Percentiles rank a stretch among this genome's conserved stretches.
Conservation (phyloP, 1,140 invertebrate genomes). For the Dinoponera quadriceps region DNA sequence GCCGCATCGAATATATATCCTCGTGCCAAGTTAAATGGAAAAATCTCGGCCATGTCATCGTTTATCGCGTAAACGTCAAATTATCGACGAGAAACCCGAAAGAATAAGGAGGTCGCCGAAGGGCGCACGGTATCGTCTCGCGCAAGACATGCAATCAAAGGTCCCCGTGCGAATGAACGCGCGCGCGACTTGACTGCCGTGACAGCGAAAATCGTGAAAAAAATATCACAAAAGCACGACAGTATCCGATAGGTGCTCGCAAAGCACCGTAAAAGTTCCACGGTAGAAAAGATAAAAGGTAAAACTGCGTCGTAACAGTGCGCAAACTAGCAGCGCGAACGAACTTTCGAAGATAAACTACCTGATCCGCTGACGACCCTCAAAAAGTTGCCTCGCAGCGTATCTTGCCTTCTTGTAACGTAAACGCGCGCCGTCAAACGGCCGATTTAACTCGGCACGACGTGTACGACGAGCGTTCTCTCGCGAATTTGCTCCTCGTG, state of each 20-base stretch:
- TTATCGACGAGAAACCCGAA: background rate
- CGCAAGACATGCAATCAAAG: background rate
- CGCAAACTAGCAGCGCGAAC: slow-evolving; percentile 30
- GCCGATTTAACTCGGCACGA: slow-evolving; percentile 31
- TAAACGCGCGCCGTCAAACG: slow-evolving; percentile 15
- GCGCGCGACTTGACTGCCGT: slow-evolving; percentile 30
- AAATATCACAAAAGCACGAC: slow-evolving; percentile 2
- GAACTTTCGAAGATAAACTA: slow-evolving; percentile 52
- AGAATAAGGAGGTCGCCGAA: background rate
- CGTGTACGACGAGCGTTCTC: slow-evolving; percentile 20
- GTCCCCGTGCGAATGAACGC: background rate
- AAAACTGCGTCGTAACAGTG: slow-evolving; percentile 49
- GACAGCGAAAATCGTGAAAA: slow-evolving; percentile 41
- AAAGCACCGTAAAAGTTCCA: slow-evolving; percentile 42
- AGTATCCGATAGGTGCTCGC: slow-evolving; percentile 15
- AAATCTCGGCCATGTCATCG: too few relatives aligned
- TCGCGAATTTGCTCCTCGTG: background rate
- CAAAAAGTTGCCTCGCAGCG: slow-evolving; percentile 42
- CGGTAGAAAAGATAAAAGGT: slow-evolving; percentile 44
- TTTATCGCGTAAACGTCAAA: background rate
- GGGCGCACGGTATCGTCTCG: background rate
- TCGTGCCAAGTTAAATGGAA: background rate
- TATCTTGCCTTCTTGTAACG: slow-evolving; percentile 34
- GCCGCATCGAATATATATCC: too few relatives aligned
- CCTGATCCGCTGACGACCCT: slow-evolving; percentile 48